Percentiles rank a stretch among this genome's conserved stretches.
Conservation (phyloP, 2,113 vertebrate species). For the Spermophilus dauricus region DNA sequence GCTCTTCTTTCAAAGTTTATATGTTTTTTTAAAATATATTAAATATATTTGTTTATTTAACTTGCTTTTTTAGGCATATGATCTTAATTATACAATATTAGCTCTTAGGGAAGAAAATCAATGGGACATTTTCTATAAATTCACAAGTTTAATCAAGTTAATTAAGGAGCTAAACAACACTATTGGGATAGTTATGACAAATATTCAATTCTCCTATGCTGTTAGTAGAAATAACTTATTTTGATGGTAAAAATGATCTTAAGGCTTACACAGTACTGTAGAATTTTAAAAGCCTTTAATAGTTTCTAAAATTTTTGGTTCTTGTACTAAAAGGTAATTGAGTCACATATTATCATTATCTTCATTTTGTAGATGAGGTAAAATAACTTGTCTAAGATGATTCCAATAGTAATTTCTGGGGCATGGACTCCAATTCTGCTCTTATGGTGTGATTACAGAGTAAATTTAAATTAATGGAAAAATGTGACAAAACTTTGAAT, state of each 20-base stretch:
- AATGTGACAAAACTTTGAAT: neutral
- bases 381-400: neutral
- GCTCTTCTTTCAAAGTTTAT: neutral
- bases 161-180: neutral
- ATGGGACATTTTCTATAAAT: neutral
- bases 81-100: neutral
- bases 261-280: neutral
- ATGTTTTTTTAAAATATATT: neutral
- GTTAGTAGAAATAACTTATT: slow-evolving; percentile 23
- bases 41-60: neutral
- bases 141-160: neutral
- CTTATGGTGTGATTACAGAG: neutral
- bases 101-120: neutral
- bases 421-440: neutral
- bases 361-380: neutral
- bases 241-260: neutral
- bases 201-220: neutral
- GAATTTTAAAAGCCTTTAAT: neutral
- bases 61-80: neutral
- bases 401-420: neutral
- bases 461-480: slow-evolving; percentile 1
- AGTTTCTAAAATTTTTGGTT: neutral
- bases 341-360: neutral
- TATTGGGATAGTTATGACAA: neutral
- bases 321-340: neutral